Evolutionary conservation across 2,113 vertebrate species (phyloP).

Genomic region (Pelvicachromis taeniatus): DNA sequence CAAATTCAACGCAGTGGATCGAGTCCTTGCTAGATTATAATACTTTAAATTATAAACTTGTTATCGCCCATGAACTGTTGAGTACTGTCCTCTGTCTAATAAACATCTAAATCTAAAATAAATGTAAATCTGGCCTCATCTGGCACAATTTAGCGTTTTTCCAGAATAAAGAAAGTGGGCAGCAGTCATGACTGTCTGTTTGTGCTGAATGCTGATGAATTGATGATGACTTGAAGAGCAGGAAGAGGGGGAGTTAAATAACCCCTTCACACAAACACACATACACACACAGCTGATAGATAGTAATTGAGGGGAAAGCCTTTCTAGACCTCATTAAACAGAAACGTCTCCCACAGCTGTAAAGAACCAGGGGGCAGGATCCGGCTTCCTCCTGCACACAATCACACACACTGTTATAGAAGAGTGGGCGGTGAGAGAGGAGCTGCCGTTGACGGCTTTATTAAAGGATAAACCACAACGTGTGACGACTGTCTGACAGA

Average conservation of each 20-base stretch:
- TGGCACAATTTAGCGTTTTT: background rate
- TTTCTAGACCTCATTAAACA: conserved; percentile 55
- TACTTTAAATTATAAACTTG: background rate
- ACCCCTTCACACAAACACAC: background rate
- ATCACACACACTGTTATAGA: background rate
- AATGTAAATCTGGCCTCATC: background rate
- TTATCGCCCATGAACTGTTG: background rate
- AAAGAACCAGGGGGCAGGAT: conserved; percentile 35
- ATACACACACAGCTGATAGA: conserved; percentile 13
- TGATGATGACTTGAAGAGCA: conserved; percentile 30
- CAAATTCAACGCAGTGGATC: background rate
- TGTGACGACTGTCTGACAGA: background rate
- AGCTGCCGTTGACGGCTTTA: conserved; percentile 28
- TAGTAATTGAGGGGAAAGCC: conserved; percentile 54
- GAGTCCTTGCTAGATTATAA: background rate
- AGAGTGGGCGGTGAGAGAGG: conserved; percentile 26
- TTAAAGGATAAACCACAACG: conserved; percentile 15
- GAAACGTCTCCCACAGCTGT: conserved; percentile 54
- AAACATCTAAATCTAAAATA: background rate
- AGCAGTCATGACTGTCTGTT: background rate
- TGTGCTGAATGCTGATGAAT: conserved; percentile 19
- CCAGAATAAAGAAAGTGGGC: background rate
- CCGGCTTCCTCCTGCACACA: conserved; percentile 22
- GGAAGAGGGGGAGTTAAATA: conserved; percentile 14
- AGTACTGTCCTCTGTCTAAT: background rate